Base-by-base conservation (phyloP, 2,797 vertebrate species). In the Ciconia nigra region DNA sequence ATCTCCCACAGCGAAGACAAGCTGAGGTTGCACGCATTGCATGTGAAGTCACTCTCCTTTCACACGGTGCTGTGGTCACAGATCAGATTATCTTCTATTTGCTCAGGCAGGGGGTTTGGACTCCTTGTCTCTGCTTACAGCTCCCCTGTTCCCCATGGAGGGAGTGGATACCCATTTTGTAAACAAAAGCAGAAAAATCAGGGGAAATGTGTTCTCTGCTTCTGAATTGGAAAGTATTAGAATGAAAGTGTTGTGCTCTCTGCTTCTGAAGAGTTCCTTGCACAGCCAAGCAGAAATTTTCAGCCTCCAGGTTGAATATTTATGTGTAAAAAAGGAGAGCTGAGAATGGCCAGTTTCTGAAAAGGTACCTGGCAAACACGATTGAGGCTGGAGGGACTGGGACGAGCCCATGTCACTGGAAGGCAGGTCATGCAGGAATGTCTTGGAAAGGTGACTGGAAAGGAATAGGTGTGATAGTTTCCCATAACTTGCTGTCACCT, bases 351-450 rank as follows among this genome's bases (percentile, higher is more conserved):
- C 18, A 17, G 33, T 29, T 69, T 80, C 54, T 80, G 78, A 26
- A 76, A 51, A 87, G 28, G 31, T 29, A 8, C 37, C 74, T 58
- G 82, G 74, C 37, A 81, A 81, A 9, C 31, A 13, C 0, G 2
- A 1, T 44, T 0, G 11, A 71, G 52, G 31, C 42, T 47, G 59
- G 44, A 49, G 58, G 33, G 6, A 14, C 31, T 52, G 52, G 26
- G 37, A 42, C 1, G 1, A 80, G 22, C 35, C 22, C 0, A 0
- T 57, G 51, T 41, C 51, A 41, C 25, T 70, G 39, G n/a, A 33
- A 63, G 35, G 42, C 77, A 61, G 55, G 58, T 57, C 29, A 6
- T 28, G 29, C 35, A 69, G 49, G 41, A 87, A 31, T 26, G 21
- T 22, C 63, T 69, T 54, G 55, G 35, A 39, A 83, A 54, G 42